A percentile compares a stretch with the other conserved stretches of the same genome.
Conservation (phyloP, 2,888 invertebrate species). For the Glaucopsyche alexis region DNA sequence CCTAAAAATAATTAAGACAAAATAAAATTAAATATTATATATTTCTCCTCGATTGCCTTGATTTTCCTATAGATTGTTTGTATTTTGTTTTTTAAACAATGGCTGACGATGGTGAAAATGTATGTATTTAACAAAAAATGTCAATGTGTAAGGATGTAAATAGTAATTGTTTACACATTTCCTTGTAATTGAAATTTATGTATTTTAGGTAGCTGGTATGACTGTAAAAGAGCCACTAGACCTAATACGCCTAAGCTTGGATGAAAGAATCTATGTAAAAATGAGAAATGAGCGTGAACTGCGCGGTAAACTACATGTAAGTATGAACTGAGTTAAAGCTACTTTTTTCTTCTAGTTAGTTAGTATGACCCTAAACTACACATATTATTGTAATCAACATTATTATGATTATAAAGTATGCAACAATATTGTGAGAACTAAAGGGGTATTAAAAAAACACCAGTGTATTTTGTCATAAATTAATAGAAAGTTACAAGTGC, state of each 20-base stretch:
- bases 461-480: no score
- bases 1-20: not conserved
- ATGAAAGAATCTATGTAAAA: conserved; percentile 99
- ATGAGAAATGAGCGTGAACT: conserved; percentile 99
- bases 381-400: no score
- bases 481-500: no score
- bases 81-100: conserved; percentile 41
- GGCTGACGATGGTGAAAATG: conserved; percentile 74
- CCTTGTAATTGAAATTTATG: conserved; percentile 39
- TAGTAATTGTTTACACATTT: conserved; percentile 27
- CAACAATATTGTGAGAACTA: no score
- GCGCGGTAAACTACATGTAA: conserved; percentile 95
- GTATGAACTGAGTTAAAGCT: conserved; percentile 45
- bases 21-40: not conserved
- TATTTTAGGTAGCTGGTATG: conserved; percentile 88
- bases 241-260: conserved; percentile 96
- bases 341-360: not conserved
- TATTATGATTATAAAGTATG: no score
- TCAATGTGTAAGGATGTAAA: not conserved
- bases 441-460: no score
- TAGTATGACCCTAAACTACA: not conserved
- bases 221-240: conserved; percentile 99
- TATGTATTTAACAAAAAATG: conserved; percentile 44
- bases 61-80: not conserved
- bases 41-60: not conserved